Evolutionary conservation across 1,140 invertebrate genomes (phyloP), one percentile per base, ranked within the genome.

Genomic region (Oreohelix idahoensis): DNA sequence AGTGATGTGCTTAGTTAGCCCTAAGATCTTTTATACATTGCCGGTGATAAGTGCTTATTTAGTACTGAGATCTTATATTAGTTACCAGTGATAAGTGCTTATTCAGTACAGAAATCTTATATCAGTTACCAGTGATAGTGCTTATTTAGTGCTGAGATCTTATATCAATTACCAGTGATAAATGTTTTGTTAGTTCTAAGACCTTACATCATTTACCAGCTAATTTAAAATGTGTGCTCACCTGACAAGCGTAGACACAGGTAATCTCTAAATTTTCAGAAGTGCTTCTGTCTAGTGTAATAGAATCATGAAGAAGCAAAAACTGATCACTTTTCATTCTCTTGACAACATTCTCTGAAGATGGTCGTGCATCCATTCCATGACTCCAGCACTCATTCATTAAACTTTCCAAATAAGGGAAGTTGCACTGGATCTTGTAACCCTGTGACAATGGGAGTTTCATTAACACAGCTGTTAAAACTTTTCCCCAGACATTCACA

Each of bases 201-300:
- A n/a, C n/a, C n/a, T n/a, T n/a, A n/a, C n/a, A n/a, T n/a, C n/a
- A n/a, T n/a, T n/a, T n/a, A n/a, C n/a, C n/a, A n/a, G n/a, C n/a
- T n/a, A n/a, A n/a, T n/a, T n/a, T n/a, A 32, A 66, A 29, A 66
- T 66, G 17, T 66, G n/a, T n/a, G 20, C 66, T 58, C 17, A 82
- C 80, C 71, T 82, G 23, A 63, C 80, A 82, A 39, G 80, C 26
- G 58, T 82, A 82, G n/a, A 82, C 39, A 82, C 80, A 82, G 2
- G 80, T 70, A 11, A 82, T 63, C 39, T 82, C 38, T 13, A 74
- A n/a, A 38, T 11, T 15, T 26, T 66, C 63, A 32, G 0, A 1
- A 26, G 10, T 36, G 23, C 17, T 58, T 58, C 4, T 36, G 11
- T 74, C 51, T 11, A 75, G 20, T 71, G 36, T 73, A 1, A 82